phyloP scores from a whole-genome alignment of 2,888 invertebrate species.

The Diabrotica balteata region DNA sequence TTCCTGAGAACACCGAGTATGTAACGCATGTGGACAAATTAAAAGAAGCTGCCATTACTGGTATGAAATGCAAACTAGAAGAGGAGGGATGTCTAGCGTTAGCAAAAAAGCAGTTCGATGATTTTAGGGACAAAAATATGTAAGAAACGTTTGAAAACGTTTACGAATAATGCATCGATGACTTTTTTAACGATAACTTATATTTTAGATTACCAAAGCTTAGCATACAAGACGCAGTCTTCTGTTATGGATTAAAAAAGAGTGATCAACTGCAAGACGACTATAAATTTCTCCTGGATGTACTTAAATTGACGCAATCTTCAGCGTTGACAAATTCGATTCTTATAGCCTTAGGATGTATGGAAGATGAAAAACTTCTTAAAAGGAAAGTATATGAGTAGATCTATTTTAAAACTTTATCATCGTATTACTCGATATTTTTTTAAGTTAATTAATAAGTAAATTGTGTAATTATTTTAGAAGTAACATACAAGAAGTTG shows the following conservation, averaged over 20 bases:
- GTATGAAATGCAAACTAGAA: constrained; percentile 70
- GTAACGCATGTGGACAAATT: constrained; percentile 63
- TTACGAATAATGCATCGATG: too few relatives aligned
- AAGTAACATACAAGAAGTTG: too few relatives aligned
- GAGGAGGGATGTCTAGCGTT: constrained; percentile 65
- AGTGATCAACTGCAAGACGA: constrained; percentile 27
- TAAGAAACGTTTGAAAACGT: too few relatives aligned
- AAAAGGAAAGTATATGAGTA: constrained; percentile 30
- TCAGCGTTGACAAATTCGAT: constrained; percentile 62
- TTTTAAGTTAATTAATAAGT: too few relatives aligned
- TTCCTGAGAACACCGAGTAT: constrained; percentile 12
- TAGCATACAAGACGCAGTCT: constrained; percentile 33
- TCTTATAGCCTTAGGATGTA: constrained; percentile 64
- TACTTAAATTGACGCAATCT: constrained; percentile 30
- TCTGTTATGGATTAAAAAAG: constrained; percentile 39
- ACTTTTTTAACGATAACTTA: background rate
- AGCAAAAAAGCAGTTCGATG: constrained; percentile 57
- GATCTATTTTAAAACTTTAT: too few relatives aligned
- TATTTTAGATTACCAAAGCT: constrained; percentile 33
- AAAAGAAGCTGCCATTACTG: constrained; percentile 66
- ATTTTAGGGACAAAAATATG: constrained; percentile 43
- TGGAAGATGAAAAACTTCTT: constrained; percentile 56
- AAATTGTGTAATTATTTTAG: too few relatives aligned
- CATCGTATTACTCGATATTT: too few relatives aligned
- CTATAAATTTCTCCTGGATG: constrained; percentile 36